These are phyloP conservation scores for Origma solitaria DNA, from an alignment of 2,113 vertebrate genomes.

Conservation along the genomic window DNA sequence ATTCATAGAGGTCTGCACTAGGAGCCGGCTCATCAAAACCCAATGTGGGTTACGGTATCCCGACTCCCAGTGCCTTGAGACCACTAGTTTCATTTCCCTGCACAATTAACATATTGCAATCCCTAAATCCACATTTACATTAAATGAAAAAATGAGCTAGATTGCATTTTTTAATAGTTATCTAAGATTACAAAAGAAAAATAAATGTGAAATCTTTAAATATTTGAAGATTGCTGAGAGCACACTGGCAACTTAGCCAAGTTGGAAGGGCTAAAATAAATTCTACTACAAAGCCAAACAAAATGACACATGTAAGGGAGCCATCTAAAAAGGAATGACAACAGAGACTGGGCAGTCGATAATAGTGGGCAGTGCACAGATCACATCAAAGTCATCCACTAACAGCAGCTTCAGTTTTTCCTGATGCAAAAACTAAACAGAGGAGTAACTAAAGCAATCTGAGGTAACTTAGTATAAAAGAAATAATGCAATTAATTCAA, in stretches of 20 bases:
- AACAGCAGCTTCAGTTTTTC: background rate
- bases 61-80: background rate
- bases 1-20: background rate
- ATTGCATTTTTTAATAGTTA: background rate
- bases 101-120: background rate
- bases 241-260: background rate
- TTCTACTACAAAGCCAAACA: background rate
- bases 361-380: background rate
- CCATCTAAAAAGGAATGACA: background rate
- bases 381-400: background rate
- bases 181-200: background rate
- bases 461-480: background rate
- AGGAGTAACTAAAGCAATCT: background rate
- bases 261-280: background rate
- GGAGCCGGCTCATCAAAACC: background rate
- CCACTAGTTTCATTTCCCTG: background rate
- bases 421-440: background rate
- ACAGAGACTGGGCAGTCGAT: background rate
- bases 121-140: background rate
- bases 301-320: background rate
- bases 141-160: background rate
- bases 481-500: background rate
- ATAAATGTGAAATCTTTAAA: background rate
- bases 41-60: rapidly evolving
- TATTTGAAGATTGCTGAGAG: background rate